phyloP scores from a whole-genome alignment of 2,113 vertebrate genomes.

The Crotalus tigris region DNA sequence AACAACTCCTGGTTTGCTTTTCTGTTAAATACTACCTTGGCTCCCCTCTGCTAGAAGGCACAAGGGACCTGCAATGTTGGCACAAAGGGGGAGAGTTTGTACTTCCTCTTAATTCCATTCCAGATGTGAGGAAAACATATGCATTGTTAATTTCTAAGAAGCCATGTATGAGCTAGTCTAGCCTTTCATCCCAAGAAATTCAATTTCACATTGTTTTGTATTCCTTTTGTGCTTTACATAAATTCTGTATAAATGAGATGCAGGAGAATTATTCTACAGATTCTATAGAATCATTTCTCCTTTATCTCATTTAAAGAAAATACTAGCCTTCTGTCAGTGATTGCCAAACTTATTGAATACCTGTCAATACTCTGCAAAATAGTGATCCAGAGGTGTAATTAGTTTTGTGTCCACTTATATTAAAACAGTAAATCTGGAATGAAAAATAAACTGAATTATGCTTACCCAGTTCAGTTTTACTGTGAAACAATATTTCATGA shows the following conservation, averaged over 20 bases:
- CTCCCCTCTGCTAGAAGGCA: background rate
- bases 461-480: constrained; percentile 37
- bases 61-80: background rate
- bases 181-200: background rate
- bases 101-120: background rate
- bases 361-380: constrained; percentile 28
- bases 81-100: too few relatives aligned
- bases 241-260: background rate
- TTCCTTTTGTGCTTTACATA: background rate
- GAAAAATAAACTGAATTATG: constrained; percentile 54
- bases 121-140: background rate
- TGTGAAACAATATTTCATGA: constrained; percentile 57
- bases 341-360: constrained; percentile 44
- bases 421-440: constrained; percentile 51
- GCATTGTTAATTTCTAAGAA: background rate
- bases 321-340: constrained; percentile 18
- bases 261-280: background rate
- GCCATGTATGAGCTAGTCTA: background rate
- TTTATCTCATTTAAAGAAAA: constrained; percentile 14
- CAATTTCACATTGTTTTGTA: background rate
- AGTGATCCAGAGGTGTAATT: constrained; percentile 54
- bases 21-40: background rate
- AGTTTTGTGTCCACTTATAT: constrained; percentile 54
- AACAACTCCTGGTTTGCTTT: background rate
- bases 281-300: constrained; percentile 3